Base-by-base conservation (phyloP, 2,113 vertebrate genomes). In the Eulemur macaco region DNA sequence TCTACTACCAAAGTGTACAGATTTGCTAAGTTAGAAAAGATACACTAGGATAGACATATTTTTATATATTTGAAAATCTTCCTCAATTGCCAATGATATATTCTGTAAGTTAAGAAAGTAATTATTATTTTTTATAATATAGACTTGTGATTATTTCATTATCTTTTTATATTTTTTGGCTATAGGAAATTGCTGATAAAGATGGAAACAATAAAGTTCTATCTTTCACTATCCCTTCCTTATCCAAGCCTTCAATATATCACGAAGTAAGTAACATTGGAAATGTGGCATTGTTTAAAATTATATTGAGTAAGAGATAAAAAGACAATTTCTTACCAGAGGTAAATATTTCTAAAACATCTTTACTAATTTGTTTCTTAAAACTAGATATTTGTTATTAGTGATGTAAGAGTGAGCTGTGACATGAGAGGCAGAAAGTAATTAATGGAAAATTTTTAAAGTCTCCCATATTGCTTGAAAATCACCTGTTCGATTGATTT, bases 131-230 rank as follows among this genome's bases (percentile, higher is more conserved):
- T 29, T 66, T 89, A 42, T 76, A 81, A 8, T 66, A 27, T 4
- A 95, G 31, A 37, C 17, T 8, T 92, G 1, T 90, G 60, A 66
- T 68, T 88, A 74, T n/a, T 96, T 88, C 47, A 60, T 98, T 98
- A 82, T 92, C 52, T 95, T 94, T 95, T 25, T 73, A 3, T 88
- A 17, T 94, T 77, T 95, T 94, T 98, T 97, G 47, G 89, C 91
- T 98, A 39, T 98, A 99, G 99, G 99, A 99, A 98, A 99, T 99
- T 86, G 99, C 99, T 97, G 99, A 99, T 98, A 99, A 99, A 99
- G 99, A 99, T 90, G 99, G 99, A 97, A 99, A 99, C 98, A 99
- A 99, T 98, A 99, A 99, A 98, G 99, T 99, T 96, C 98, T 99
- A 82, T 99, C 99, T 96, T 99, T 99, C 97, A 99, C 99, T 69